phyloP scores from a whole-genome alignment of 2,797 vertebrate species.

The Loriculus beryllinus region DNA sequence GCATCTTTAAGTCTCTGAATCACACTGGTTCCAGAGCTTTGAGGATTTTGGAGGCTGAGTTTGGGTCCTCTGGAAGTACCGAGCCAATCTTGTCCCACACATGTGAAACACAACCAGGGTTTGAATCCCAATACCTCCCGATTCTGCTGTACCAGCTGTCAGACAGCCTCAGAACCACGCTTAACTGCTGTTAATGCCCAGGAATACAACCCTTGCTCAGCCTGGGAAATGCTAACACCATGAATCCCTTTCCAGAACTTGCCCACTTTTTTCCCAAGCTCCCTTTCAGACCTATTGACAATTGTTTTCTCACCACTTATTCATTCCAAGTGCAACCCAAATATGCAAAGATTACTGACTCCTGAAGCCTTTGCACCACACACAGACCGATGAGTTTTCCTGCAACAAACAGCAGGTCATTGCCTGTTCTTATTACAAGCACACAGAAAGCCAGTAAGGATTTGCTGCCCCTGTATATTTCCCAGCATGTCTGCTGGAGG shows the following conservation, averaged over 20 bases:
- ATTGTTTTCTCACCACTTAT: not conserved
- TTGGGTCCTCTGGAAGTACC: not conserved
- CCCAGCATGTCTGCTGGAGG: not conserved
- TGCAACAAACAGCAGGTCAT: not conserved
- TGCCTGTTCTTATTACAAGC: not conserved
- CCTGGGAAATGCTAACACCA: not conserved
- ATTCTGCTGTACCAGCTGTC: not conserved
- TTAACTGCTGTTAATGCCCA: not conserved
- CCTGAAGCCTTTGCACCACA: not conserved
- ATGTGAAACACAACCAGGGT: not conserved
- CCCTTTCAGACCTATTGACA: not conserved
- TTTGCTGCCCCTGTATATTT: constrained; percentile 14
- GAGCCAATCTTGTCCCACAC: fast-evolving
- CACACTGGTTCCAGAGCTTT: not conserved
- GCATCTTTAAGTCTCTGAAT: not conserved
- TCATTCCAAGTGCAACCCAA: not conserved
- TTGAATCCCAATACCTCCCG: not conserved
- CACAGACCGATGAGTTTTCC: not conserved
- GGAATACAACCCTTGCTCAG: not conserved
- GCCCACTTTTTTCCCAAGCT: not conserved
- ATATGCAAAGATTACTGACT: not conserved
- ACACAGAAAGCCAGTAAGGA: not conserved
- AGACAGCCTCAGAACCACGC: not conserved
- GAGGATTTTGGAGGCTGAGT: not conserved
- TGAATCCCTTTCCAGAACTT: not conserved